Evolutionary conservation across 2,113 vertebrate species (phyloP).

Genomic region (Vidua chalybeata): DNA sequence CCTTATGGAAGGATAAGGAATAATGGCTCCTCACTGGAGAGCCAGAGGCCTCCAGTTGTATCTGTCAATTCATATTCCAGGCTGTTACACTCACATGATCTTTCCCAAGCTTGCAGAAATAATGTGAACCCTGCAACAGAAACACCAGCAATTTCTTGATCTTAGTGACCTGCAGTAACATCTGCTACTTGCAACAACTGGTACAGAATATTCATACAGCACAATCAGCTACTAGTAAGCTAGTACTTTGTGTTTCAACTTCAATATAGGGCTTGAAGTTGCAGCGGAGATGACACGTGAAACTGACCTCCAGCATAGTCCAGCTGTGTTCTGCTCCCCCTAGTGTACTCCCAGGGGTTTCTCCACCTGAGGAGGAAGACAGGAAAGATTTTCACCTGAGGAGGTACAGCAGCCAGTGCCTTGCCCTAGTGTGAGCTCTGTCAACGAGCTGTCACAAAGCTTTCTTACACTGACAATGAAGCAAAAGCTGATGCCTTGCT

Average conservation of each 20-base stretch:
- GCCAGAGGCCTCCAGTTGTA: neutral
- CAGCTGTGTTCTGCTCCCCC: neutral
- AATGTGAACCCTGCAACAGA: neutral
- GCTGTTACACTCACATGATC: neutral
- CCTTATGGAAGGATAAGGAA: neutral
- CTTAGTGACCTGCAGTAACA: neutral
- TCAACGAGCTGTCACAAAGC: neutral
- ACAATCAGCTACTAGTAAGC: neutral
- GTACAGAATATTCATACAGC: neutral
- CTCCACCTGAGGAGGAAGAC: neutral
- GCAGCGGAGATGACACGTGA: fast-evolving
- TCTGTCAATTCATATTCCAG: neutral
- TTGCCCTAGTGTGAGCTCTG: neutral
- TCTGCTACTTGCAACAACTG: neutral
- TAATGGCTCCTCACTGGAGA: neutral
- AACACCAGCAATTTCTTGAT: neutral
- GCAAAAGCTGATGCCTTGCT: neutral
- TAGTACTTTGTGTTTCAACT: neutral
- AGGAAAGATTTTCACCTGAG: neutral
- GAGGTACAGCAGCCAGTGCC: neutral
- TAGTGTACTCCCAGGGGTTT: neutral
- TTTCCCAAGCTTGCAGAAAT: neutral
- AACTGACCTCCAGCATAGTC: neutral
- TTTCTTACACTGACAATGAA: neutral
- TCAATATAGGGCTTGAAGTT: neutral